Evolutionary conservation across 2,888 invertebrate species (phyloP).

Genomic region (Nemapogon koenigi): DNA sequence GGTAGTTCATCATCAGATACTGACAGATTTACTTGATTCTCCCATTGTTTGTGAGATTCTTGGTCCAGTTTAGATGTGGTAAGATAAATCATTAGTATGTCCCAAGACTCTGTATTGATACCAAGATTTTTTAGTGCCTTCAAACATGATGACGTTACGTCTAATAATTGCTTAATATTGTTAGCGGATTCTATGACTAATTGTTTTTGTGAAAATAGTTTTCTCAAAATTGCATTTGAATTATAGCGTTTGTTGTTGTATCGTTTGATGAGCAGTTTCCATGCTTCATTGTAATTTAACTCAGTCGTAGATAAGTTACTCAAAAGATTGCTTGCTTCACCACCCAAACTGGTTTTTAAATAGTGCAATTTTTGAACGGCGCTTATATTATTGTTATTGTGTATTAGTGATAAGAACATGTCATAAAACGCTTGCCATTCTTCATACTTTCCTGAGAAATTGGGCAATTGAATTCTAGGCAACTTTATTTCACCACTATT

Average conservation of each 20-base stretch:
- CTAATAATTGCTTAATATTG: slow-evolving; percentile 13
- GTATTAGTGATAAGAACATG: slow-evolving; percentile 16
- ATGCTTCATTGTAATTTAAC: slow-evolving; percentile 17
- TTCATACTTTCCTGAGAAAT: slow-evolving; percentile 16
- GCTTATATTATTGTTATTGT: slow-evolving; percentile 13
- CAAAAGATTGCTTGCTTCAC: slow-evolving; percentile 16
- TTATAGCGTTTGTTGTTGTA: slow-evolving; percentile 19
- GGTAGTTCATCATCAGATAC: slow-evolving; percentile 1
- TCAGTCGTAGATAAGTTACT: slow-evolving; percentile 16
- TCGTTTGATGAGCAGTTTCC: slow-evolving; percentile 15
- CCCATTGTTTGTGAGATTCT: slow-evolving; percentile 18
- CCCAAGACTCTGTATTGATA: slow-evolving; percentile 10
- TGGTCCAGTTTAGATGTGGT: slow-evolving; percentile 17
- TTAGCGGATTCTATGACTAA: slow-evolving; percentile 14
- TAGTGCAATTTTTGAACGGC: slow-evolving; percentile 19
- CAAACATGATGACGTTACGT: slow-evolving; percentile 15
- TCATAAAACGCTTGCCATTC: slow-evolving; percentile 19
- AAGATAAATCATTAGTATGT: slow-evolving; percentile 16
- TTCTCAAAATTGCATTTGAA: slow-evolving; percentile 16
- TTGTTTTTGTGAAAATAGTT: slow-evolving; percentile 14
- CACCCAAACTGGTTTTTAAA: slow-evolving; percentile 16
- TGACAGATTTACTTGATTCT: slow-evolving; percentile 10
- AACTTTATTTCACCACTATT: slow-evolving; percentile 13
- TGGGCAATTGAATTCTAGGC: slow-evolving; percentile 15
- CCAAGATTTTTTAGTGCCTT: slow-evolving; percentile 15